A percentile compares a stretch with the other conserved stretches of the same genome.
These are phyloP conservation scores for Alsophila aescularia DNA, from an alignment of 2,888 invertebrate genomes.

Conservation along the genomic window DNA sequence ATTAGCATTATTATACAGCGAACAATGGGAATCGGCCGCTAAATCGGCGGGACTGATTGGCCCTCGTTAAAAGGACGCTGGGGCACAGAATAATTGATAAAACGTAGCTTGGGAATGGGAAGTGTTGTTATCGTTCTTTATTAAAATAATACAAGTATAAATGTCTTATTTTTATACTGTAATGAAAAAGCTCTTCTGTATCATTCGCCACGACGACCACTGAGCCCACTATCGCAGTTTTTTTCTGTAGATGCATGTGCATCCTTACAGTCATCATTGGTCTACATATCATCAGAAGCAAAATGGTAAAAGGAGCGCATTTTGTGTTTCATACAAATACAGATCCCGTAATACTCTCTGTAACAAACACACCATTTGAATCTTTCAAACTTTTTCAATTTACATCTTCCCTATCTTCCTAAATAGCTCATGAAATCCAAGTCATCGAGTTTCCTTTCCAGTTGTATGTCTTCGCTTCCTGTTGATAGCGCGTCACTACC, in stretches of 20 bases:
- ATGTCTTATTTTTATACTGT: too few species aligned
- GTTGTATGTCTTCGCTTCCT: conserved; percentile 5
- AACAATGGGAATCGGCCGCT: conserved; percentile 28
- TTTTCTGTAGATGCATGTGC: too few species aligned
- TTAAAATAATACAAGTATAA: too few species aligned
- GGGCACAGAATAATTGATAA: conserved; percentile 1
- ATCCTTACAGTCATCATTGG: too few species aligned
- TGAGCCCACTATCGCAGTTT: too few species aligned
- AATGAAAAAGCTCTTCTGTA: too few species aligned
- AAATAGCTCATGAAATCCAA: conserved; percentile 13
- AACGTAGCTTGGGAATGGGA: not conserved
- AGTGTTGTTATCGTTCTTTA: too few species aligned
- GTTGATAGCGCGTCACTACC: not conserved
- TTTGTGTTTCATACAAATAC: too few species aligned
- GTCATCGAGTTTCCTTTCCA: not conserved
- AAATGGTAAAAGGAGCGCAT: too few species aligned
- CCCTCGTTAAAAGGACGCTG: conserved; percentile 21
- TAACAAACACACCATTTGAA: not conserved
- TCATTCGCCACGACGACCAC: too few species aligned
- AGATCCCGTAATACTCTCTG: too few species aligned
- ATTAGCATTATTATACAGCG: conserved; percentile 29
- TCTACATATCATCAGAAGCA: too few species aligned
- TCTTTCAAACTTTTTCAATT: conserved; percentile 7
- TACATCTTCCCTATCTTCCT: not conserved
- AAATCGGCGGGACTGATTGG: conserved; percentile 32